Conservation (phyloP, 2,797 vertebrate species). For the Stomatorhinus walkeri region DNA sequence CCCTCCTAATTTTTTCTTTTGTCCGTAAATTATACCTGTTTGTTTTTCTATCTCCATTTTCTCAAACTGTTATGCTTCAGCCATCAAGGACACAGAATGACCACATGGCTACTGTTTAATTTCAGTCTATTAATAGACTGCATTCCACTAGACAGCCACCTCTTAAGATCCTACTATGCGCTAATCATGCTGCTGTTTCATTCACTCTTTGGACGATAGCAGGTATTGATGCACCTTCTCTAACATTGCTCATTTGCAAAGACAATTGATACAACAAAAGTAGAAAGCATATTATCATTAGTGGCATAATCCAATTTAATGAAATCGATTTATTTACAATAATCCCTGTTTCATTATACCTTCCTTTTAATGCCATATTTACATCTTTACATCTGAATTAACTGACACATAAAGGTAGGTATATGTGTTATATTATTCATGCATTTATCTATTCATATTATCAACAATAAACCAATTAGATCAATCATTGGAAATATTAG, state of each 20-base stretch:
- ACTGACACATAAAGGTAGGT: background rate
- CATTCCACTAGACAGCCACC: background rate
- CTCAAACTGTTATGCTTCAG: background rate
- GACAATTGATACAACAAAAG: background rate
- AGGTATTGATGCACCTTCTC: background rate
- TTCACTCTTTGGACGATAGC: background rate
- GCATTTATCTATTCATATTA: background rate
- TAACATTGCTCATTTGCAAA: background rate
- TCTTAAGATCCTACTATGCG: background rate
- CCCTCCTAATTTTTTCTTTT: background rate
- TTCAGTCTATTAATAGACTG: background rate
- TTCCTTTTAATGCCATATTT: conserved; percentile 12
- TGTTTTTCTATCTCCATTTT: background rate
- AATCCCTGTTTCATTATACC: conserved; percentile 15
- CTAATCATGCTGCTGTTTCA: background rate
- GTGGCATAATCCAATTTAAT: background rate
- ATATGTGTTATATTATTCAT: background rate
- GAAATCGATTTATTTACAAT: background rate
- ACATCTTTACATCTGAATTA: background rate
- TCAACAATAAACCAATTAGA: background rate
- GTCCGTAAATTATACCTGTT: background rate
- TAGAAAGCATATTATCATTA: background rate
- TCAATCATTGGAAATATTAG: background rate
- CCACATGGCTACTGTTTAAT: background rate
- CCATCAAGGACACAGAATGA: background rate